Evolutionary conservation across 2,113 vertebrate genomes (phyloP), one percentile per base, ranked within the genome.

Genomic region (Poeciliopsis occidentalis): DNA sequence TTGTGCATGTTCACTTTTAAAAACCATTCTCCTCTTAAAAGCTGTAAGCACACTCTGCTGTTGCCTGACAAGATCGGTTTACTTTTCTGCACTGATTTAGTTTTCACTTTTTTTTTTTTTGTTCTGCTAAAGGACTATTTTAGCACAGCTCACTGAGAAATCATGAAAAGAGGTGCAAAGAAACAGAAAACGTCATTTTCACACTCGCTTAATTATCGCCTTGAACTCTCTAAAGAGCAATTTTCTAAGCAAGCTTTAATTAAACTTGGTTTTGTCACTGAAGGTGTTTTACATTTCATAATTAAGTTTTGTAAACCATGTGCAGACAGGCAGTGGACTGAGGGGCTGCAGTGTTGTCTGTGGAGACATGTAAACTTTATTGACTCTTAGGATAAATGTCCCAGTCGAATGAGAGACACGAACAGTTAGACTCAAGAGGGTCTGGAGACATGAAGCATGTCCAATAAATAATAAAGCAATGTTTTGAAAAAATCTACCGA

Each of bases 131-230:
- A 79, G 61, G 70, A 71, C 66, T 44, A 84, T 72, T 77, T 81
- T 62, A 68, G 73, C 70, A 75, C 31, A 68, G 39, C 64, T 37
- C 29, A 22, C 64, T 39, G 51, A 57, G 60, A 34, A 68, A 60
- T 32, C 51, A 29, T 12, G 30, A 73, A 15, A 27, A 19, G 31
- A 71, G 73, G 34, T 1, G 51, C 19, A 75, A 70, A 67, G 79
- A 71, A 79, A 32, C 12, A 62, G 57, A 30, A 70, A 13, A 67
- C 41, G 71, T 85, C 31, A 76, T 87, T 86, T 84, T 85, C 82
- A 54, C 78, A 62, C 54, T 87, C 80, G 67, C 82, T 90, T 93
- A 79, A 92, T 92, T 92, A 90, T 89, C 87, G 79, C 87, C 61
- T 92, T 64, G 3, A 79, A 81, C 86, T 60, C 75, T 87, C 81